Percentiles rank a stretch among this genome's conserved stretches.
phyloP scores from a whole-genome alignment of 2,888 invertebrate species.

The Reticulitermes lucifugus region DNA sequence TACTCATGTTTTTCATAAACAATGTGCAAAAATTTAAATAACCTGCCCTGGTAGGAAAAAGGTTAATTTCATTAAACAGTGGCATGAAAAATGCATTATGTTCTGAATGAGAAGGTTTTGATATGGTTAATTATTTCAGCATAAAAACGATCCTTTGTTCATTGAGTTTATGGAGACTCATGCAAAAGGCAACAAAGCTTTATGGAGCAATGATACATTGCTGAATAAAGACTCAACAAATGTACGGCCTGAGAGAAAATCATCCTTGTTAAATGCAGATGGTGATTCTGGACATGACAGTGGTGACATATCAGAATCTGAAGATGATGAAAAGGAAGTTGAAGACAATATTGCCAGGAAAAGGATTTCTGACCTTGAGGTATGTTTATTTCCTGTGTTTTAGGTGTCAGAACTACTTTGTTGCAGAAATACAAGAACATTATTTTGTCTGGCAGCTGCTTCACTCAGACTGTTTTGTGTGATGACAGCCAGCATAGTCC shows the following conservation, averaged over 20 bases:
- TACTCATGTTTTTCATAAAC: too few species aligned
- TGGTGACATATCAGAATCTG: constrained; percentile 56
- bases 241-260: constrained; percentile 6
- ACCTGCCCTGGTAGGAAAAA: too few species aligned
- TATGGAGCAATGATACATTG: constrained; percentile 69
- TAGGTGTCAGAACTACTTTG: constrained; percentile 45
- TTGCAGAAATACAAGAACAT: too few species aligned
- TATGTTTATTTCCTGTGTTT: constrained; percentile 58
- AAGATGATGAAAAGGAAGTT: constrained; percentile 55
- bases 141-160: constrained; percentile 90
- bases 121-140: constrained; percentile 64
- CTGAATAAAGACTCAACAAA: constrained; percentile 58
- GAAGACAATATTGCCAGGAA: constrained; percentile 74
- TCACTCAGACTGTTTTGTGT: too few species aligned
- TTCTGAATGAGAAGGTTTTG: too few species aligned
- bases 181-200: constrained; percentile 65
- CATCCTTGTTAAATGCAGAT: constrained; percentile 46
- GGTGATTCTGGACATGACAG: constrained; percentile 57
- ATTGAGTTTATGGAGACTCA: constrained; percentile 91
- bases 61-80: too few species aligned
- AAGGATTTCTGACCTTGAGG: constrained; percentile 82
- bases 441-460: too few species aligned
- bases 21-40: too few species aligned
- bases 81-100: too few species aligned
- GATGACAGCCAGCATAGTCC: too few species aligned